Conservation (phyloP, 1,140 invertebrate genomes). For the Pseudomyrmex dendroicus region DNA sequence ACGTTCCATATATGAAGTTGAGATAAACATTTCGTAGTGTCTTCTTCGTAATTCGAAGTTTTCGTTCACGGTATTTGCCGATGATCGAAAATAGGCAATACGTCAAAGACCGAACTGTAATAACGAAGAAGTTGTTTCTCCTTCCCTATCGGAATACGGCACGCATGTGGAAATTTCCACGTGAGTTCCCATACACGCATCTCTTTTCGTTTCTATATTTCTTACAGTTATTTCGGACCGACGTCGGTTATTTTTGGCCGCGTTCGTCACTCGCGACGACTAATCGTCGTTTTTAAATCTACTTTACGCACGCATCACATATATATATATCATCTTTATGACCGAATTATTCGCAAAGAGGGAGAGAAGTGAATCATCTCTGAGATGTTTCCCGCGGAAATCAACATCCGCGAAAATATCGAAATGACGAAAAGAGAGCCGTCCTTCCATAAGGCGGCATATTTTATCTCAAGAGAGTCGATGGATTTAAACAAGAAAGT, state of each 20-base stretch:
- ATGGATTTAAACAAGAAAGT: too few relatives aligned
- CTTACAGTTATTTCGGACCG: slow-evolving; percentile 27
- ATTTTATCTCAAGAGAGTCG: not conserved
- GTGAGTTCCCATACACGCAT: not conserved
- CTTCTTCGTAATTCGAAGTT: not conserved
- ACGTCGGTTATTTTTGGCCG: slow-evolving; percentile 34
- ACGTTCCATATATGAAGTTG: not conserved
- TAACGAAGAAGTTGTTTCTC: slow-evolving; percentile 8
- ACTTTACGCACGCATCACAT: not conserved
- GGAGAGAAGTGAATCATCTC: not conserved
- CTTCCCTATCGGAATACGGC: not conserved
- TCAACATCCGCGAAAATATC: not conserved
- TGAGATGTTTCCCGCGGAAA: not conserved
- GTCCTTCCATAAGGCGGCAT: not conserved
- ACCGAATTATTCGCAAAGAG: not conserved
- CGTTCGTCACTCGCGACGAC: slow-evolving; percentile 19
- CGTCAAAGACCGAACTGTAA: not conserved
- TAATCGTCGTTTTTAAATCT: slow-evolving; percentile 27
- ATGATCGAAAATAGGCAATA: slow-evolving; percentile 13
- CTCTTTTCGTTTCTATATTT: not conserved
- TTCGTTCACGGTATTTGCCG: not conserved
- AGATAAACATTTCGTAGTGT: not conserved
- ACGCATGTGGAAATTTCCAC: slow-evolving; percentile 21
- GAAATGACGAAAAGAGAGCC: too few relatives aligned
- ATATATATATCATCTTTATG: not conserved